Conservation (phyloP, 2,797 vertebrate species). For the Iguana delicatissima region DNA sequence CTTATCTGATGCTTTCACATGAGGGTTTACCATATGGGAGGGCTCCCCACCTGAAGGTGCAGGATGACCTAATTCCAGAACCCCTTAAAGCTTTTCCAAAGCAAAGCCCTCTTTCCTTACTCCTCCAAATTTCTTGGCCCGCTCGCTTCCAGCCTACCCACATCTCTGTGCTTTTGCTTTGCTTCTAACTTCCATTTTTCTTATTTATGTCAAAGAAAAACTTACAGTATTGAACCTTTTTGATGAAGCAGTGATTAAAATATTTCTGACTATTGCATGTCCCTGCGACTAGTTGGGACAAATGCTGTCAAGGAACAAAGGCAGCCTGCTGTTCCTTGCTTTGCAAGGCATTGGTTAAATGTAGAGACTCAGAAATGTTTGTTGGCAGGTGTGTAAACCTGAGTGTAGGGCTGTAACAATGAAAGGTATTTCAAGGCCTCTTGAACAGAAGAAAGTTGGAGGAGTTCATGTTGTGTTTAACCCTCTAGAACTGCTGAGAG, state of each 20-base stretch:
- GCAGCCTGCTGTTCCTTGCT: not conserved
- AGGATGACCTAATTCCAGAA: not conserved
- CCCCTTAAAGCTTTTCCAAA: not conserved
- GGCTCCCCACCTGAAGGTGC: accelerated
- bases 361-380: not conserved
- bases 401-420: conserved; percentile 6
- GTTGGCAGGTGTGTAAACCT: conserved; percentile 1
- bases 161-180: accelerated
- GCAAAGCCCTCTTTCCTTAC: not conserved
- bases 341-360: conserved; percentile 3
- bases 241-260: conserved; percentile 64
- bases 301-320: conserved; percentile 33
- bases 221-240: conserved; percentile 16
- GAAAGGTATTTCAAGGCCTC: conserved; percentile 6
- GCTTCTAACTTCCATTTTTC: conserved; percentile 14
- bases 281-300: conserved; percentile 56
- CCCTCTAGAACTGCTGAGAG: not conserved
- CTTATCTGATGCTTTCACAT: not conserved
- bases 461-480: not conserved
- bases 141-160: not conserved
- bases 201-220: no score
- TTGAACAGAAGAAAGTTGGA: not conserved
- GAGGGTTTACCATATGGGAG: not conserved
- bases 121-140: accelerated
- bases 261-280: conserved; percentile 59